These are phyloP conservation scores for Cynodonichthys magdalenae DNA, from an alignment of 2,797 vertebrate species.

Conservation along the genomic window DNA sequence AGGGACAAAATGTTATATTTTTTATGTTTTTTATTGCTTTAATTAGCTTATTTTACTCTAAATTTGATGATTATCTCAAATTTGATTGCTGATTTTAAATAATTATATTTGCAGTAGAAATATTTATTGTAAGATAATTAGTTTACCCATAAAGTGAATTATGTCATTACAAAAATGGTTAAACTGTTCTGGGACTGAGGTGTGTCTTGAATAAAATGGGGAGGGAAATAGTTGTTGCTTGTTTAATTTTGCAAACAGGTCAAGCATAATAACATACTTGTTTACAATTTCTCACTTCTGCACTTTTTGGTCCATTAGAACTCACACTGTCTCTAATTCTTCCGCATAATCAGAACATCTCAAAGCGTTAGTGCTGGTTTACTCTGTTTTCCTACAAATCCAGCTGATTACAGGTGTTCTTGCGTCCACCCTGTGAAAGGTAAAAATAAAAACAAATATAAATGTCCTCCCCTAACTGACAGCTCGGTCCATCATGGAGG, in stretches of 20 bases:
- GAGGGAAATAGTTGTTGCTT: neutral
- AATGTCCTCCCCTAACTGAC: neutral
- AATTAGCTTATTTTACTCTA: slow-evolving; percentile 18
- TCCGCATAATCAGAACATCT: slow-evolving; percentile 1
- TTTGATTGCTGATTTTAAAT: slow-evolving; percentile 19
- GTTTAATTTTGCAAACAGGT: neutral
- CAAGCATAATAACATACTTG: too few relatives aligned
- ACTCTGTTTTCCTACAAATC: neutral
- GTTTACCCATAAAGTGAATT: slow-evolving; percentile 21
- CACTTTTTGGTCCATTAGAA: neutral
- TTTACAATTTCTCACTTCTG: neutral
- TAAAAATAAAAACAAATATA: neutral
- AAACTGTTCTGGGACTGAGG: slow-evolving; percentile 5
- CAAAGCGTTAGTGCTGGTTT: neutral
- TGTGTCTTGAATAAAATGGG: neutral
- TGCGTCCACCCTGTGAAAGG: neutral
- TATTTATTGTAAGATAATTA: slow-evolving; percentile 21
- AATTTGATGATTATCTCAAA: slow-evolving; percentile 24
- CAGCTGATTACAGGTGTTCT: neutral
- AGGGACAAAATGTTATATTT: slow-evolving; percentile 22
- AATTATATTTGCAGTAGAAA: slow-evolving; percentile 24
- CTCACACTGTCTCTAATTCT: neutral
- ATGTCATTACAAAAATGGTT: slow-evolving; percentile 21
- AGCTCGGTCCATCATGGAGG: too few relatives aligned
- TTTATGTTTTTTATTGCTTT: slow-evolving; percentile 18